Evolutionary conservation across 2,888 invertebrate genomes (phyloP).

Genomic region (Eupithecia subfuscata): DNA sequence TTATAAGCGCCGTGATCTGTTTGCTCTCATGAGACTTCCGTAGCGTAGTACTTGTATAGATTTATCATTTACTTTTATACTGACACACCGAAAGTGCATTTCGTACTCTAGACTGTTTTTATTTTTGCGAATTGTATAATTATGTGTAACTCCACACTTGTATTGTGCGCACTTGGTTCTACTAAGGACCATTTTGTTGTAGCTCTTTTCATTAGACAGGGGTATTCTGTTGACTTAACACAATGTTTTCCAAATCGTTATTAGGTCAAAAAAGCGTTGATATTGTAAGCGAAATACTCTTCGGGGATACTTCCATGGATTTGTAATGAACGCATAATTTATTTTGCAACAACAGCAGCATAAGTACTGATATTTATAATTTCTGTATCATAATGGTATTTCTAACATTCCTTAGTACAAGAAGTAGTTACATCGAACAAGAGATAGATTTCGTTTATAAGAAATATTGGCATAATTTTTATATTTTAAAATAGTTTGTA

Average conservation of each 20-base stretch:
- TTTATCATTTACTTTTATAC: conserved; percentile 74
- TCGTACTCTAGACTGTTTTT: conserved; percentile 72
- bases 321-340: conserved; percentile 70
- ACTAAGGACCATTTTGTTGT: neutral
- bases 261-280: conserved; percentile 56
- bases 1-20: conserved; percentile 84
- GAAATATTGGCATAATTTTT: conserved; percentile 54
- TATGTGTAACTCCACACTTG: conserved; percentile 1
- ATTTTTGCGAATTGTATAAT: conserved; percentile 1
- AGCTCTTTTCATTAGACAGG: neutral
- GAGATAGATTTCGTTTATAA: conserved; percentile 49
- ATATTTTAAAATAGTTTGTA: conserved; percentile 50
- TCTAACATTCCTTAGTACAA: conserved; percentile 70
- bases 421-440: conserved; percentile 71
- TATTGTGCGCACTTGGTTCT: neutral
- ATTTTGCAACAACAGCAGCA: conserved; percentile 70
- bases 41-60: conserved; percentile 78
- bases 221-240: conserved; percentile 8
- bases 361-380: conserved; percentile 76
- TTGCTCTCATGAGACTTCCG: conserved; percentile 73
- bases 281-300: conserved; percentile 64
- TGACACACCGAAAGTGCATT: conserved; percentile 61
- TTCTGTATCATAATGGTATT: conserved; percentile 80
- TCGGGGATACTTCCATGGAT: conserved; percentile 51
- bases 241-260: conserved; percentile 62